These are phyloP conservation scores for Osmoderma eremita DNA, from an alignment of 2,888 invertebrate genomes.

Conservation along the genomic window DNA sequence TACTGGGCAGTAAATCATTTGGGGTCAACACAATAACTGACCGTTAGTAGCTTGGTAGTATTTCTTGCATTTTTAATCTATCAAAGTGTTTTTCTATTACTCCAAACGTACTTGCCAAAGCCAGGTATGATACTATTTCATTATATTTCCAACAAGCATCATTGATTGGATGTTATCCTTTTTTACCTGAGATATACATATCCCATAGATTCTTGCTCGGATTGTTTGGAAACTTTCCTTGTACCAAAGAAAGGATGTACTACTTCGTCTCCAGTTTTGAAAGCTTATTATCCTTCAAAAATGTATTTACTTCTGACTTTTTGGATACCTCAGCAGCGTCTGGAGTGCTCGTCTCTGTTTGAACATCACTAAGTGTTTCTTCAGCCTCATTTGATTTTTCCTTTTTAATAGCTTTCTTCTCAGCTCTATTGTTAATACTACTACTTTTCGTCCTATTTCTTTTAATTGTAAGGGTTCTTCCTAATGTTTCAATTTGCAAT, in stretches of 20 bases:
- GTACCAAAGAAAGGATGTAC: constrained; percentile 29
- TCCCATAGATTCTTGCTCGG: neutral
- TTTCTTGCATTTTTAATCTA: constrained; percentile 91
- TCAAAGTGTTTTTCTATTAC: constrained; percentile 86
- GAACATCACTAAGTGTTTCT: neutral
- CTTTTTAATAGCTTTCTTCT: neutral
- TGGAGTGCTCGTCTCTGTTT: neutral
- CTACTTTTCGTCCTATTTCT: constrained; percentile 24
- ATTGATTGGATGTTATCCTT: constrained; percentile 82
- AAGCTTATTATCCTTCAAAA: constrained; percentile 51
- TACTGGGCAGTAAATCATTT: constrained; percentile 87
- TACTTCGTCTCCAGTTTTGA: constrained; percentile 48
- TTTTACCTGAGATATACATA: constrained; percentile 80
- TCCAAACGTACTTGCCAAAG: constrained; percentile 89
- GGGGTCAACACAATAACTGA: constrained; percentile 91
- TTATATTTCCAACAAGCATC: constrained; percentile 84
- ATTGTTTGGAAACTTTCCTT: constrained; percentile 7
- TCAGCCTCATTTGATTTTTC: constrained; percentile 18
- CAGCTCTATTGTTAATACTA: neutral
- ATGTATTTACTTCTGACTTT: neutral
- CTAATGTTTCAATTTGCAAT: constrained; percentile 39
- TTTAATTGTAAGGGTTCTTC: constrained; percentile 16
- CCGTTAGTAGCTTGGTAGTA: constrained; percentile 89
- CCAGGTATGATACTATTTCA: constrained; percentile 90
- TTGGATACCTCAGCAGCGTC: no score